A percentile compares a stretch with the other conserved stretches of the same genome.
These are phyloP conservation scores for Phortica variegata DNA, from an alignment of 1,140 invertebrate species.

Conservation along the genomic window DNA sequence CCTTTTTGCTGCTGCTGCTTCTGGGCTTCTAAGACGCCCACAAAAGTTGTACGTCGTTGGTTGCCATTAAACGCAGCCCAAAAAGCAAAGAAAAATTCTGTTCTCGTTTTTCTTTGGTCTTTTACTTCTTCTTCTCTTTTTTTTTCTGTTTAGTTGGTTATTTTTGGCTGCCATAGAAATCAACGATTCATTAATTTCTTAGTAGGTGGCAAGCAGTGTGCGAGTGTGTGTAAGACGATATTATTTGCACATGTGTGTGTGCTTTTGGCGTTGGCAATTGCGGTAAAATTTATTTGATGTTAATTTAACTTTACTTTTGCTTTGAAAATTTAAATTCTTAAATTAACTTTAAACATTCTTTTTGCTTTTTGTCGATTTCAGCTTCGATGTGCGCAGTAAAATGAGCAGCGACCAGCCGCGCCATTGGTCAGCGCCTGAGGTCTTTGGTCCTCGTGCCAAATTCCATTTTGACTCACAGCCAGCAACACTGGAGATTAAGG, in stretches of 20 bases:
- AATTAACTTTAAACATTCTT: slow-evolving; percentile 4
- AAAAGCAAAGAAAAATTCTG: no score
- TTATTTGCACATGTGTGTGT: no score
- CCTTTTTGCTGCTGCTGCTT: no score
- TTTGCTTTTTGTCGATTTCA: slow-evolving; percentile 59
- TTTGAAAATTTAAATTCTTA: slow-evolving; percentile 1
- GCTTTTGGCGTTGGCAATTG: no score
- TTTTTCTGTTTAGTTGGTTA: slow-evolving; percentile 11
- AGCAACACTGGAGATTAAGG: slow-evolving; percentile 67
- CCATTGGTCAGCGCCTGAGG: slow-evolving; percentile 75
- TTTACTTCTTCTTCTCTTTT: no score
- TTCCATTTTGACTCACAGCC: slow-evolving; percentile 72
- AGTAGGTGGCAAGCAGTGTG: not conserved
- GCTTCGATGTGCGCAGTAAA: slow-evolving; percentile 78
- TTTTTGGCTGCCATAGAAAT: slow-evolving; percentile 1
- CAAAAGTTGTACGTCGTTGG: not conserved
- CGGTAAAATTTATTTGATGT: no score
- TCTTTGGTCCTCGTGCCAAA: slow-evolving; percentile 77
- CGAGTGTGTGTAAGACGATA: no score
- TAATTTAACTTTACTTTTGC: not conserved
- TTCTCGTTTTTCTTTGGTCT: no score
- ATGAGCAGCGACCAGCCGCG: slow-evolving; percentile 67
- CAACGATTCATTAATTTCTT: not conserved
- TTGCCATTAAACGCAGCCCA: no score
- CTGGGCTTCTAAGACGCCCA: no score